Conservation (phyloP, 1,140 invertebrate genomes). For the Bombus balteatus region DNA sequence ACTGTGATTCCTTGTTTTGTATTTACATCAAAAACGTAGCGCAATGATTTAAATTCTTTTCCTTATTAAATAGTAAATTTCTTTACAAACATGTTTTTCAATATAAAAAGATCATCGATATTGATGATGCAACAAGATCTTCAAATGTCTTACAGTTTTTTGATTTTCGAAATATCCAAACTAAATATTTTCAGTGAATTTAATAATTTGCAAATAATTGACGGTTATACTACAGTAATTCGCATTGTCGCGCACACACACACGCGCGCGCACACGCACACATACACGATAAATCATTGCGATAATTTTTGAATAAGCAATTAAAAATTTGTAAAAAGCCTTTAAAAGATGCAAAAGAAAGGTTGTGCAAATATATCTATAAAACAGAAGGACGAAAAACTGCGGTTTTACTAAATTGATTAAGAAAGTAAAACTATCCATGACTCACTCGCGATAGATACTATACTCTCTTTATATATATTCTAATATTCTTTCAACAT, state of each 20-base stretch:
- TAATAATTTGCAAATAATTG: not conserved
- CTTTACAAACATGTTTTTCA: not conserved
- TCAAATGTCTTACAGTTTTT: not conserved
- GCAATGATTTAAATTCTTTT: not conserved
- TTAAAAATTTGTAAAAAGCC: not conserved
- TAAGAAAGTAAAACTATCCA: not conserved
- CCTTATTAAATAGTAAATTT: not conserved
- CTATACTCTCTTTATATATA: not conserved
- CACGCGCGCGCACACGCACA: no score
- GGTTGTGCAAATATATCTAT: not conserved
- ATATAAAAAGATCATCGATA: not conserved
- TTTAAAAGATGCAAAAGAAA: not conserved
- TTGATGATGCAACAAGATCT: not conserved
- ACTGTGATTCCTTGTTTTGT: conserved; percentile 9
- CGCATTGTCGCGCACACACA: no score
- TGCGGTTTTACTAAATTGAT: not conserved
- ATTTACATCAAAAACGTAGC: not conserved
- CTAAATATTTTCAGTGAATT: not conserved
- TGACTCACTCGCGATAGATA: not conserved
- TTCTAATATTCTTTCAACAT: not conserved
- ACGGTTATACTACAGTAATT: no score
- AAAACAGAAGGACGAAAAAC: not conserved
- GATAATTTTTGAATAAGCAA: not conserved
- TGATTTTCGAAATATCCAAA: not conserved
- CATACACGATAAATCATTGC: not conserved